These are phyloP conservation scores for Leucosticte australis DNA, from an alignment of 2,113 vertebrate genomes.

Conservation along the genomic window DNA sequence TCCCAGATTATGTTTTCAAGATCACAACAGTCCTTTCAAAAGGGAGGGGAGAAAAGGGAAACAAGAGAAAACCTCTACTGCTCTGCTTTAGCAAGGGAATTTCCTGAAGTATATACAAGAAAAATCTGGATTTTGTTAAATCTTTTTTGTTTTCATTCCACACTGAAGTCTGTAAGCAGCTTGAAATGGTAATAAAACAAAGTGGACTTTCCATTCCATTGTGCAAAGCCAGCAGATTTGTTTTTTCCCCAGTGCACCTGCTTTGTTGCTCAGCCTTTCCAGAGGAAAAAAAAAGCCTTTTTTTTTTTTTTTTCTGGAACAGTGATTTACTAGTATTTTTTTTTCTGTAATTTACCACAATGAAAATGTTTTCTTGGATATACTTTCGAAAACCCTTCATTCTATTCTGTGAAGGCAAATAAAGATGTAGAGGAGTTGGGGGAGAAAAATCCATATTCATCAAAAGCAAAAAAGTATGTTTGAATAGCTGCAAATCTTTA, in stretches of 20 bases:
- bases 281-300: neutral
- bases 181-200: constrained; percentile 43
- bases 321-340: neutral
- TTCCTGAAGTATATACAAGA: neutral
- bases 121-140: constrained; percentile 12
- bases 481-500: neutral
- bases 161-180: neutral
- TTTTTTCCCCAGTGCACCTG: constrained; percentile 41
- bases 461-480: neutral
- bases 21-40: constrained; percentile 12
- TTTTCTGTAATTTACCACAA: neutral
- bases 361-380: neutral
- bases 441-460: neutral
- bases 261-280: constrained; percentile 19
- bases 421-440: neutral
- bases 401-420: neutral
- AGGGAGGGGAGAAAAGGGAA: neutral
- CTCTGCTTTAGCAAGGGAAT: neutral
- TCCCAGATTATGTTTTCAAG: constrained; percentile 31
- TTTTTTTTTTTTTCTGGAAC: neutral
- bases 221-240: constrained; percentile 45
- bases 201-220: constrained; percentile 14
- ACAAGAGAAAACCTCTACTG: neutral
- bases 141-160: neutral
- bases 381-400: neutral